phyloP scores from a whole-genome alignment of 1,140 invertebrate genomes.

The Conus ventricosus region DNA sequence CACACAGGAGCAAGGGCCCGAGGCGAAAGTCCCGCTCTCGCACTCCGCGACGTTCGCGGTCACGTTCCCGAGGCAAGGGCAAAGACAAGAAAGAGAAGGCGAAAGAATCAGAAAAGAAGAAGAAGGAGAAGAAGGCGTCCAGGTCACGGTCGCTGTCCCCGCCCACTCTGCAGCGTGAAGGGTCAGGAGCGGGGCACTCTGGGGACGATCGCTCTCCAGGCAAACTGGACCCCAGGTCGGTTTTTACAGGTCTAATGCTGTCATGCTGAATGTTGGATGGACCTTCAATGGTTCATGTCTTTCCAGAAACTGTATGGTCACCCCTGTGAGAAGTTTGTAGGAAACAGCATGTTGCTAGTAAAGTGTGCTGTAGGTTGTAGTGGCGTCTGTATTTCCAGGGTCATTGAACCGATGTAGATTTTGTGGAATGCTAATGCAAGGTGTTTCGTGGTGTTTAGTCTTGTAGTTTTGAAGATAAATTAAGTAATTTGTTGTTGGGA shows the following conservation, averaged over 20 bases:
- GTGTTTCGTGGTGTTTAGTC: no score
- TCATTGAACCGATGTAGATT: no score
- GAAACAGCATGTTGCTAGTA: no score
- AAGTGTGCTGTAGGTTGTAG: no score
- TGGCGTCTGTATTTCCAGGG: no score
- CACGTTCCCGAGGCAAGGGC: conserved; percentile 28
- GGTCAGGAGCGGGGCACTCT: conserved; percentile 25
- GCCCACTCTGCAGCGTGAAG: conserved; percentile 60
- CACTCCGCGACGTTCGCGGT: conserved; percentile 43
- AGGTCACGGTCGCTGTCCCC: conserved; percentile 57
- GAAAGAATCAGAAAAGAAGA: conserved; percentile 17
- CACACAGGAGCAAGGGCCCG: conserved; percentile 39
- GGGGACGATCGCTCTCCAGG: conserved; percentile 18
- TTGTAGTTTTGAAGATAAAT: no score
- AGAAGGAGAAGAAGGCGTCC: conserved; percentile 30
- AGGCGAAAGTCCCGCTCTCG: conserved; percentile 50
- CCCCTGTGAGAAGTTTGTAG: no score
- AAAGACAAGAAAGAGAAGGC: conserved; percentile 29
- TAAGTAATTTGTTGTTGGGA: no score
- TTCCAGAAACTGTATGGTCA: no score
- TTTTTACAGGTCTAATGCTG: neutral
- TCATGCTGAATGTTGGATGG: no score
- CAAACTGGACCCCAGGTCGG: conserved; percentile 23
- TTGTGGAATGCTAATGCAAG: no score
- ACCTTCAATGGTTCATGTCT: no score